phyloP scores from a whole-genome alignment of 2,797 vertebrate species.

The Carapus acus region DNA sequence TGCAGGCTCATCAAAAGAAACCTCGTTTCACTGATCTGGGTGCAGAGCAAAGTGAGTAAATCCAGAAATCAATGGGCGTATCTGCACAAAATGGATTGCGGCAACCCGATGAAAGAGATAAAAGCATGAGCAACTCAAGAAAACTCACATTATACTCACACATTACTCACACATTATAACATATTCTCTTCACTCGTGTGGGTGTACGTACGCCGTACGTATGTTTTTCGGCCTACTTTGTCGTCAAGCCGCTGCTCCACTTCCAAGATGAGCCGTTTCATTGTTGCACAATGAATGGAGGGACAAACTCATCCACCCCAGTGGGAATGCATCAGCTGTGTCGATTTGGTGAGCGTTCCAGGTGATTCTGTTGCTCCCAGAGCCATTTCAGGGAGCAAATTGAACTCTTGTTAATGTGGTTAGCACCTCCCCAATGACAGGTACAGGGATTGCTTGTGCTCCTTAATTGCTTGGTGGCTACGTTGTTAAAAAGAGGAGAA shows the following conservation, averaged over 20 bases:
- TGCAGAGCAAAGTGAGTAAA: neutral
- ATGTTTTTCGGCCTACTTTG: too few species aligned
- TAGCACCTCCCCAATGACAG: conserved; percentile 53
- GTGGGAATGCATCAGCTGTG: conserved; percentile 14
- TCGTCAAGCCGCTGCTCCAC: neutral
- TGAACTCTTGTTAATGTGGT: conserved; percentile 36
- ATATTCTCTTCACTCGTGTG: too few species aligned
- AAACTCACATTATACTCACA: neutral
- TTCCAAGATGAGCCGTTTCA: neutral
- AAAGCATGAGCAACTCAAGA: neutral
- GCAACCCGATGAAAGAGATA: too few species aligned
- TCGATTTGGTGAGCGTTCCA: conserved; percentile 17
- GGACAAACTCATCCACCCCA: conserved; percentile 13
- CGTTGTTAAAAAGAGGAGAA: conserved; percentile 49
- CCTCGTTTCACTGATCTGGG: too few species aligned
- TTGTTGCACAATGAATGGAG: neutral
- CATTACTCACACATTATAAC: too few species aligned
- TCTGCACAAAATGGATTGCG: neutral
- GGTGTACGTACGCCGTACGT: too few species aligned
- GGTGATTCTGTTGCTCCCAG: conserved; percentile 23
- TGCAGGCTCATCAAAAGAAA: too few species aligned
- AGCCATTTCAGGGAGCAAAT: conserved; percentile 29
- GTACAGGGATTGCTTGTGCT: conserved; percentile 26
- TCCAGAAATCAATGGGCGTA: neutral
- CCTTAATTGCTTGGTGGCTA: conserved; percentile 48